Percentiles rank a stretch among this genome's conserved stretches.
These are phyloP conservation scores for Ptychodera flava DNA, from an alignment of 35 echinoderm and acorn worm genomes.

Conservation along the genomic window DNA sequence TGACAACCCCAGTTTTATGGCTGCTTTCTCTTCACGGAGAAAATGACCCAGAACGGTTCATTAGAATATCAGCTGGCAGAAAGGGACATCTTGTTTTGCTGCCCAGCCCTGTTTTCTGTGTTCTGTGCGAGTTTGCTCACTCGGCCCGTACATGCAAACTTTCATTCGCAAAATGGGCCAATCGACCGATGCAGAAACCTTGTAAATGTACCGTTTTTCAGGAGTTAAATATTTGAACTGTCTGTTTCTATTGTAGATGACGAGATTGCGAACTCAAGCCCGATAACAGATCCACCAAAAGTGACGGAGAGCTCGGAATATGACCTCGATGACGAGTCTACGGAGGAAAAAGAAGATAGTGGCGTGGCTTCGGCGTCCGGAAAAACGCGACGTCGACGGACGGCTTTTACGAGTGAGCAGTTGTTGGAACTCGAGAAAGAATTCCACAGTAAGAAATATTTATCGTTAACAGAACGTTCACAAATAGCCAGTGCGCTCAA, in stretches of 20 bases:
- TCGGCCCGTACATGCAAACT: too few species aligned
- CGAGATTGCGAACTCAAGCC: too few species aligned
- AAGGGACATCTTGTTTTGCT: background rate
- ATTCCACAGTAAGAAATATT: slow-evolving; percentile 78
- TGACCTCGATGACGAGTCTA: background rate
- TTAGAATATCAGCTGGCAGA: background rate
- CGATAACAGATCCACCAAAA: background rate
- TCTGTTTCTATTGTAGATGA: too few species aligned
- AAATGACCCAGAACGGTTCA: background rate
- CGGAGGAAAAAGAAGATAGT: background rate
- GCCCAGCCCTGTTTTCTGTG: too few species aligned
- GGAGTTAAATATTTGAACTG: too few species aligned
- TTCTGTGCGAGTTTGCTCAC: too few species aligned
- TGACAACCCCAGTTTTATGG: background rate
- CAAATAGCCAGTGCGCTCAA: slow-evolving; percentile 65
- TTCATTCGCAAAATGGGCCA: too few species aligned
- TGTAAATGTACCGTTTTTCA: too few species aligned
- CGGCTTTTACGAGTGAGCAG: slow-evolving; percentile 77
- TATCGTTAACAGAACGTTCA: slow-evolving; percentile 70
- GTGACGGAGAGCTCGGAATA: background rate
- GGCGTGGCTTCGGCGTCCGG: background rate
- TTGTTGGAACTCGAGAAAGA: slow-evolving; percentile 68
- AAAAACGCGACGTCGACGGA: slow-evolving; percentile 59
- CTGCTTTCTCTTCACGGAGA: background rate
- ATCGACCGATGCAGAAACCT: too few species aligned